These are phyloP conservation scores for Schizaphis graminum DNA, from an alignment of 2,888 invertebrate species.

Conservation along the genomic window DNA sequence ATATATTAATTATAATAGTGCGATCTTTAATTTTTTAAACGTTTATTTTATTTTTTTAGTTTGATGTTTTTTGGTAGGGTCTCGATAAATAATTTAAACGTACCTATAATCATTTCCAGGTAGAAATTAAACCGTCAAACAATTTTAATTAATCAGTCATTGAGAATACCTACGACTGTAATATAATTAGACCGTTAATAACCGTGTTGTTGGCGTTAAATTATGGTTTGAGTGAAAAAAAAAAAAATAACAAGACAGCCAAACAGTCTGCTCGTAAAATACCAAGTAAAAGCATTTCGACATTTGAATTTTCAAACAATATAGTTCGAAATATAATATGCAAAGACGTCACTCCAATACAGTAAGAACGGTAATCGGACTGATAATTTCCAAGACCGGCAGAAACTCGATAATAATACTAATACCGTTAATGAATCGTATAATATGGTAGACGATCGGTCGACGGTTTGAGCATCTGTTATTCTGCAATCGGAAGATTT, in stretches of 20 bases:
- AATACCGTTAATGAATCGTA: background rate
- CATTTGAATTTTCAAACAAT: background rate
- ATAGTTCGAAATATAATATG: background rate
- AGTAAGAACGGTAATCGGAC: background rate
- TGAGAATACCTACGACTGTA: background rate
- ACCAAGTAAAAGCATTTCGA: background rate
- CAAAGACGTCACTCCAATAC: background rate
- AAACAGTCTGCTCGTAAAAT: background rate
- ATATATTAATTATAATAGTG: background rate
- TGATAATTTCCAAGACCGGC: background rate
- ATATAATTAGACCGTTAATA: background rate
- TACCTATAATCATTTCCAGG: background rate
- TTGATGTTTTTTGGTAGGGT: background rate
- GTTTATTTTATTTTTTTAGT: background rate
- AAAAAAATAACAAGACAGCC: background rate
- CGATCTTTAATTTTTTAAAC: background rate
- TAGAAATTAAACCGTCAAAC: background rate
- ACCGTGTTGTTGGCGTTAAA: background rate
- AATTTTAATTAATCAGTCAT: background rate
- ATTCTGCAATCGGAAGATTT: background rate
- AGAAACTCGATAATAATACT: background rate
- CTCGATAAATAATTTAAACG: background rate
- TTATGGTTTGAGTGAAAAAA: background rate
- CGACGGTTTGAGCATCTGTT: background rate
- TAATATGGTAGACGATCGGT: background rate